phyloP scores from a whole-genome alignment of 2,797 vertebrate species.

The Calcarius lapponicus region DNA sequence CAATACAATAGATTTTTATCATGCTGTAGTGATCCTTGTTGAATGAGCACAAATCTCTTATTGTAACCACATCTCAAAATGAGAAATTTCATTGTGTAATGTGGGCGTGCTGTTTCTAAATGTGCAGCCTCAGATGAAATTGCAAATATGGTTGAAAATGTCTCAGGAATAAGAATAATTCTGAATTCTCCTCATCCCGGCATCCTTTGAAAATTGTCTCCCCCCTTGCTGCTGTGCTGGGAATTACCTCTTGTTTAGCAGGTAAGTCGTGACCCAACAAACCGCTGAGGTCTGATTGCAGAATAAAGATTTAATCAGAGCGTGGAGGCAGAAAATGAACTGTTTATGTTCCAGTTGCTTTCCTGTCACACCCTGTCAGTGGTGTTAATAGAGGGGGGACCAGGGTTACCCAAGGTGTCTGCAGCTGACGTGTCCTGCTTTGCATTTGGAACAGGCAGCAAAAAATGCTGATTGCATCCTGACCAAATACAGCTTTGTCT shows the following conservation, averaged over 20 bases:
- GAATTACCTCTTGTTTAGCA: neutral
- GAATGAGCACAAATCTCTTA: neutral
- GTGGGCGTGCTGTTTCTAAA: neutral
- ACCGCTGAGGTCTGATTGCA: neutral
- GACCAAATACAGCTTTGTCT: neutral
- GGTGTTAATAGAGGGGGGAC: constrained; percentile 32
- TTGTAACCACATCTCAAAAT: neutral
- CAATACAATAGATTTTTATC: neutral
- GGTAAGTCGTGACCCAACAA: neutral
- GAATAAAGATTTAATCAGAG: neutral
- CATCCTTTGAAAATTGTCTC: neutral
- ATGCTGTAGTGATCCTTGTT: neutral
- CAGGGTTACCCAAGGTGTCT: neutral
- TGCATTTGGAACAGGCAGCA: neutral
- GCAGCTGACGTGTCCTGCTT: neutral
- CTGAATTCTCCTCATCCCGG: neutral
- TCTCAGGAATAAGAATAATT: neutral
- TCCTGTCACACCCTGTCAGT: neutral
- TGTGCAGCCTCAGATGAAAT: neutral
- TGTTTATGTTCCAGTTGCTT: constrained; percentile 29
- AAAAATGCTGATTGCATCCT: neutral
- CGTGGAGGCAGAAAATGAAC: neutral
- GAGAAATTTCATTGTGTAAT: neutral
- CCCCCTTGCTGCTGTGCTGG: neutral
- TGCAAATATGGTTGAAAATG: neutral